A percentile compares a stretch with the other conserved stretches of the same genome.
Evolutionary conservation across 1,140 invertebrate genomes (phyloP).

Genomic region (Globodera rostochiensis): DNA sequence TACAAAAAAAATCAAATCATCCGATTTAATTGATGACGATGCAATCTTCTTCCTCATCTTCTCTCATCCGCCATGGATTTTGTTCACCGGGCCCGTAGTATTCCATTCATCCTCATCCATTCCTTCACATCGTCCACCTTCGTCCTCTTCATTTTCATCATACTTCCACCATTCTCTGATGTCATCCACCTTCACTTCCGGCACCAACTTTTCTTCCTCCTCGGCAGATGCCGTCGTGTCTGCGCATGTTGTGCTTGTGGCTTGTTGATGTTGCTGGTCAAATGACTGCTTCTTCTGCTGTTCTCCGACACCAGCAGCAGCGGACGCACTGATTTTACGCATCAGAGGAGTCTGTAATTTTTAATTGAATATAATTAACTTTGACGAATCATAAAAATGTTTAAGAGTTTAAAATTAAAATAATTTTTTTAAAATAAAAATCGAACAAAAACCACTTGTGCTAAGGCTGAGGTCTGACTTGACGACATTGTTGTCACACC

Average conservation of each 20-base stretch:
- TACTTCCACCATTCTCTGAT: background rate
- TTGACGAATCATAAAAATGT: too few species aligned
- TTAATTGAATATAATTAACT: too few species aligned
- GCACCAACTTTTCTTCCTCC: background rate
- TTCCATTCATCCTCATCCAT: background rate
- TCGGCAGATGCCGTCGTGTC: background rate
- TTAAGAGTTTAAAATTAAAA: too few species aligned
- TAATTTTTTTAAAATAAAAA: too few species aligned
- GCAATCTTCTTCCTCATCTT: too few species aligned
- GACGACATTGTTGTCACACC: background rate
- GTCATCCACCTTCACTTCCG: background rate
- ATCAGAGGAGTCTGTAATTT: background rate
- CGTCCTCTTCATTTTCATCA: background rate
- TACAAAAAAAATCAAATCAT: too few species aligned
- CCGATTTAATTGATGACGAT: too few species aligned
- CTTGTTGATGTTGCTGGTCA: background rate
- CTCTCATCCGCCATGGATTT: background rate
- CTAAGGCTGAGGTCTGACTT: background rate
- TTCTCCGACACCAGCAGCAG: background rate
- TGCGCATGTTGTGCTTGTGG: background rate
- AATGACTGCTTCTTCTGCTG: too few species aligned
- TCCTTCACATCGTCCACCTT: background rate
- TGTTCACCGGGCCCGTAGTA: background rate
- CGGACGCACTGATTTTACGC: background rate
- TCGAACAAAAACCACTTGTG: background rate